phyloP scores from a whole-genome alignment of 2,113 vertebrate species.

The Cariama cristata region DNA sequence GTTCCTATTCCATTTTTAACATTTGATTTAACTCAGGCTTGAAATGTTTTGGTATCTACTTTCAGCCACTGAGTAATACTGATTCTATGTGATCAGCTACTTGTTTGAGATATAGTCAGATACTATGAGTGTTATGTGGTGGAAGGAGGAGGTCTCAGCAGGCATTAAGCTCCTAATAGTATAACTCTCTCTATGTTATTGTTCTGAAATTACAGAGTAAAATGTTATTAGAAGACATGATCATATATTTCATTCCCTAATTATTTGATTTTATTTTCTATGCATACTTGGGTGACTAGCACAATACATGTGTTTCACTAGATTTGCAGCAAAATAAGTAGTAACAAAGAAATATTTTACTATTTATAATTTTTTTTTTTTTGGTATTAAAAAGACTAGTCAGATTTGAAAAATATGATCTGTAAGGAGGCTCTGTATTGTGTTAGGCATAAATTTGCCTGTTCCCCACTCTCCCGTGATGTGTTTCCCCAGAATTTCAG shows the following conservation, averaged over 20 bases:
- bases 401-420: not conserved
- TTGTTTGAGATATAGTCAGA: slow-evolving; percentile 45
- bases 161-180: slow-evolving; percentile 58
- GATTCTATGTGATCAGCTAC: slow-evolving; percentile 40
- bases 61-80: slow-evolving; percentile 54
- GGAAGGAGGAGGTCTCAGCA: not conserved
- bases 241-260: slow-evolving; percentile 13
- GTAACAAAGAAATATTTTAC: not conserved
- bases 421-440: not conserved
- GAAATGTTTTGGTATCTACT: slow-evolving; percentile 81
- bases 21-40: slow-evolving; percentile 80
- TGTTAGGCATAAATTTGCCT: not conserved
- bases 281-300: not conserved
- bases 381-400: not conserved
- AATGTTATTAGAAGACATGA: slow-evolving; percentile 63
- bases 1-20: slow-evolving; percentile 78
- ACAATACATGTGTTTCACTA: not conserved
- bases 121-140: not conserved
- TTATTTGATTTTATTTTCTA: slow-evolving; percentile 3
- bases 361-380: not conserved
- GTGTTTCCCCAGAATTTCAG: not conserved
- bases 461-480: not conserved
- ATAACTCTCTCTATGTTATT: slow-evolving; percentile 67
- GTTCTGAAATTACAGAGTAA: slow-evolving; percentile 61
- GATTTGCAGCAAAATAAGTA: not conserved